Conservation (phyloP, 2,888 invertebrate genomes). For the Orchesellides sinensis region DNA sequence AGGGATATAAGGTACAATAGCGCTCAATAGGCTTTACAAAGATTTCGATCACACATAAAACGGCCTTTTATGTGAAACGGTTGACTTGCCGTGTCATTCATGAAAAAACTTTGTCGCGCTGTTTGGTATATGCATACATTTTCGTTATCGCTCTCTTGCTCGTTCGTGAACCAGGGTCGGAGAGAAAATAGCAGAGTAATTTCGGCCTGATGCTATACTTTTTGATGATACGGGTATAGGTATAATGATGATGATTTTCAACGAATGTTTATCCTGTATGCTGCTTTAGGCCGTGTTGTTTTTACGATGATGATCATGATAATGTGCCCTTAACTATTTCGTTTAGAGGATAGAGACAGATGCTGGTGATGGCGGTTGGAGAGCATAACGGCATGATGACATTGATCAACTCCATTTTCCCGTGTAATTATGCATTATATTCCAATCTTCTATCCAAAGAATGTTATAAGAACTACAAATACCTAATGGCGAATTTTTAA, state of each 20-base stretch:
- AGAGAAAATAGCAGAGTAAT: background rate
- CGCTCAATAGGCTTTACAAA: background rate
- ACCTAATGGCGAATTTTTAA: too few relatives aligned
- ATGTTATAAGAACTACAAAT: too few relatives aligned
- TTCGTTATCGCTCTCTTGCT: background rate
- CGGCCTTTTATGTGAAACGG: conserved; percentile 17
- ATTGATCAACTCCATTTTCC: conserved; percentile 7
- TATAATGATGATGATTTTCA: background rate
- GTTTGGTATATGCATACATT: background rate
- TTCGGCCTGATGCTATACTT: too few relatives aligned
- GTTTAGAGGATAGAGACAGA: background rate
- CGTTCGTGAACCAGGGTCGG: background rate
- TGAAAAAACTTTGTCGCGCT: background rate
- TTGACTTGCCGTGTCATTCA: conserved; percentile 20
- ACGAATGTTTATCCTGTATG: too few relatives aligned
- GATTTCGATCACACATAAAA: conserved; percentile 17
- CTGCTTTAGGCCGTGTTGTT: too few relatives aligned
- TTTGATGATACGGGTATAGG: background rate
- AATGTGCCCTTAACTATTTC: too few relatives aligned
- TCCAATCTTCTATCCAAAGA: too few relatives aligned
- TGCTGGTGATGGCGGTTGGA: background rate
- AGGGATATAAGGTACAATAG: background rate
- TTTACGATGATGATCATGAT: too few relatives aligned
- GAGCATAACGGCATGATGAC: background rate
- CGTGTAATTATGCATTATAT: conserved; percentile 2